Conservation (phyloP, 37 sponge, comb jelly and placozoan species). For the Ianthella basta region DNA sequence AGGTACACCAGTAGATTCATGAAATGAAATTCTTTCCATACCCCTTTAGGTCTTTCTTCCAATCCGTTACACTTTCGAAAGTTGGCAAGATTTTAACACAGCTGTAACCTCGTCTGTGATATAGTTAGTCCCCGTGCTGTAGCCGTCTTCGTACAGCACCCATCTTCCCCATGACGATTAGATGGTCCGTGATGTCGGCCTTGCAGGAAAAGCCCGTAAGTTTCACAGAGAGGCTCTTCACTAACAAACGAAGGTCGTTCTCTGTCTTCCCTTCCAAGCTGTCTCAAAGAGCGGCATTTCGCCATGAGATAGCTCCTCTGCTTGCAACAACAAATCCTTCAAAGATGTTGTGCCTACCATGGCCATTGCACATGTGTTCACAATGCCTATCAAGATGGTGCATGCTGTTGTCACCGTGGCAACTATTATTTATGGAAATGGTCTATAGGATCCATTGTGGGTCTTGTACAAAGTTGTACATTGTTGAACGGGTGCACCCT, state of each 20-base stretch:
- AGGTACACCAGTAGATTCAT: slow-evolving; percentile 41
- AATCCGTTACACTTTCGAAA: slow-evolving; percentile 20
- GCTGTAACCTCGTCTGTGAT: slow-evolving; percentile 38
- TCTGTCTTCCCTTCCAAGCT: no score
- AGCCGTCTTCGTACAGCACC: slow-evolving; percentile 4
- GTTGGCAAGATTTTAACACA: slow-evolving; percentile 21
- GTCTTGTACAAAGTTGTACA: no score
- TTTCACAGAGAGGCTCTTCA: slow-evolving; percentile 19
- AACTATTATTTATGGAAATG: no score
- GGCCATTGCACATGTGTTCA: no score
- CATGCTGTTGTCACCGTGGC: neutral
- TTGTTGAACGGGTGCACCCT: no score
- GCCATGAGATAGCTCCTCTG: neutral
- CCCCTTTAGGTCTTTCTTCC: neutral
- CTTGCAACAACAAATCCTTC: slow-evolving; percentile 6
- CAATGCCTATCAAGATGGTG: neutral
- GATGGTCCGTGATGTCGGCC: slow-evolving; percentile 23
- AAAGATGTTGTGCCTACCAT: neutral
- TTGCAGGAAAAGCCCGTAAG: slow-evolving; percentile 33
- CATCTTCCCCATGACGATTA: slow-evolving; percentile 30
- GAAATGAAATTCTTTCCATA: slow-evolving; percentile 8
- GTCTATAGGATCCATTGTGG: no score
- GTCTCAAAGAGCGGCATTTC: neutral
- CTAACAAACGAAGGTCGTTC: slow-evolving; percentile 1
- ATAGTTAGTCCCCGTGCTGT: slow-evolving; percentile 11